Base-by-base conservation (phyloP, 2,888 invertebrate genomes). In the Euplexia lucipara region DNA sequence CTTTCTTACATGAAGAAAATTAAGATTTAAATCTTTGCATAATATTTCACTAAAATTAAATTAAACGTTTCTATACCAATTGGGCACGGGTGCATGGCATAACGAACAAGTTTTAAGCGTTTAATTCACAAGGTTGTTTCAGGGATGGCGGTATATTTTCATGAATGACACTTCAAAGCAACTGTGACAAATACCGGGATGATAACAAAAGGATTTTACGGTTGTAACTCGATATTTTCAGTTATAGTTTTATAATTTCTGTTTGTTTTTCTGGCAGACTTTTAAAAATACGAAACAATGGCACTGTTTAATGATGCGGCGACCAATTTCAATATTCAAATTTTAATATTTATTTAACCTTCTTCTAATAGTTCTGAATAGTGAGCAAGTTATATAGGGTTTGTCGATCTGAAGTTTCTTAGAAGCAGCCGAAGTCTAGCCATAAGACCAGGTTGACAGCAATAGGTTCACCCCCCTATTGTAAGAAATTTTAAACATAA, bases 101-200 rank as follows among this genome's bases (percentile, higher is more conserved):
- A 45, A 32, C 51, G 12, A 64, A 67, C 12, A 20, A 51, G 18
- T 51, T 49, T 75, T 8, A 44, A 45, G 49, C 41, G 20, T 59
- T 53, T 45, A 47, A 54, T 63, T 64, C 35, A 53, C 20, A 63
- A 68, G 53, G 75, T 64, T 56, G 57, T 61, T 74, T 65, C 14
- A 62, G 49, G 18, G 47, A 60, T 47, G 20, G 34, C 37, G 2
- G 22, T 60, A 60, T 51, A 57, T 37, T 76, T 76, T 63, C 64
- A 44, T 62, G 51, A 60, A 79, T 73, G 51, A 62, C 59, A 65
- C 41, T 75, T 66, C 44, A 48, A 68, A 71, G 53, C 62, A 71
- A 61, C 56, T 69, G 66, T 48, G 48, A 54, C 56, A 37, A 69
- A 69, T 49, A 32, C 20, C 5, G 12, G 9, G 26, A 42, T 47